Base-by-base conservation (phyloP, 2,888 invertebrate genomes). In the Mesorhabditis sp. region DNA sequence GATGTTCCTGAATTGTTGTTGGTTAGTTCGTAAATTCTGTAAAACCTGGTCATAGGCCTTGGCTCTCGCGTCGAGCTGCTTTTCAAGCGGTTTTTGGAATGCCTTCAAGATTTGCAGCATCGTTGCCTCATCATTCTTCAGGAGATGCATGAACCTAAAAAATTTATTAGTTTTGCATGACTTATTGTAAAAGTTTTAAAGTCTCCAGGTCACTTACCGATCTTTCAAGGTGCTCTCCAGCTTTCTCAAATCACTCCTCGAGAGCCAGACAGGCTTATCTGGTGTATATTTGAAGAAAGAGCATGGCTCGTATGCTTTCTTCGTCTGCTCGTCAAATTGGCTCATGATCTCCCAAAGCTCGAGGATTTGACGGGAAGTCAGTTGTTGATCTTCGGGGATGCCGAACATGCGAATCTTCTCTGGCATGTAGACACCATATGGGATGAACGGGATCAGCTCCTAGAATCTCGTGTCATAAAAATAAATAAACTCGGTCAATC, bases 401-500 rank as follows among this genome's bases (percentile, higher is more conserved):
- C 82, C 82, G 73, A 84, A 84, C 82, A 84, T 82, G 43, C 77
- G 69, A 50, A 84, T 72, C 72, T 84, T 84, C 72, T 84, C 84
- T 43, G 82, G 83, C 76, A 80, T 82, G 74, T 79, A 84, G 4
- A 84, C 83, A 67, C 82, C 79, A 71, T 81, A 84, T 7, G 84
- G 84, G 77, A 80, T 82, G 68, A 84, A 75, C 66, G 79, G 77
- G 62, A 71, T 70, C 0, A 76, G 66, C 7, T 71, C 70, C 43
- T 65, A 67, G 6, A 58, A 69, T 43, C 67, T 70, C 69, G 70
- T 70, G 50, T 70, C 67, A 7, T 64, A 64, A 44, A 62, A 62
- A n/a, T 44, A 66, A 43, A 41, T 42, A 28, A 28, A 13, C 62
- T 4, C 7, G 15, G 41, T 4, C 3, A 63, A 13, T n/a, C 13